Conservation (phyloP, 2,113 vertebrate species). For the Clinocottus analis region DNA sequence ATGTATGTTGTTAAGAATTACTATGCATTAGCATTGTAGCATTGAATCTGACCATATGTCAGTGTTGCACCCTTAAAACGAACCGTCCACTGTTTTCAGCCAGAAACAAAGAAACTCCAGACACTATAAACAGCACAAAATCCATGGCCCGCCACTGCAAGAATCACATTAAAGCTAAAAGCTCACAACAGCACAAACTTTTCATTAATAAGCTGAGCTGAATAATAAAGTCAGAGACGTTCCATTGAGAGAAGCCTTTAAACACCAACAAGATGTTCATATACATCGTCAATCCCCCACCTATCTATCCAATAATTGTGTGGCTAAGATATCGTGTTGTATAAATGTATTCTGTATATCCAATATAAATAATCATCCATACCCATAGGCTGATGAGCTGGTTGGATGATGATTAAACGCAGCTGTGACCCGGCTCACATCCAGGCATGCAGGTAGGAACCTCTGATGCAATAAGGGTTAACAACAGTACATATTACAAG, state of each 20-base stretch:
- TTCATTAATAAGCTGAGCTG: constrained; percentile 54
- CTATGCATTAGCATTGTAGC: too few species aligned
- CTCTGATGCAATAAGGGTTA: neutral
- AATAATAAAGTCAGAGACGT: constrained; percentile 55
- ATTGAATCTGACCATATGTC: too few species aligned
- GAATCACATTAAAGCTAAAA: too few species aligned
- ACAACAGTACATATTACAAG: neutral
- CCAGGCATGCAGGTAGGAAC: neutral
- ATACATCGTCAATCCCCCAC: constrained; percentile 19
- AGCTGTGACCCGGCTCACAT: neutral
- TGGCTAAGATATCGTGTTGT: constrained; percentile 4
- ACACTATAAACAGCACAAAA: too few species aligned
- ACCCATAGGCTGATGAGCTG: neutral
- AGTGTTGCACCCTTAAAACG: too few species aligned
- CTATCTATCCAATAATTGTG: constrained; percentile 23
- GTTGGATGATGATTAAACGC: neutral
- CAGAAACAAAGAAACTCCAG: neutral
- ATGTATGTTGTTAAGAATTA: too few species aligned
- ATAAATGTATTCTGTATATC: neutral
- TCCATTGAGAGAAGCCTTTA: constrained; percentile 57
- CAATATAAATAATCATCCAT: neutral
- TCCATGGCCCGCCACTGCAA: too few species aligned
- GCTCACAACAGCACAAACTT: too few species aligned
- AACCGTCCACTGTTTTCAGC: too few species aligned
- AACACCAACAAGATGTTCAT: constrained; percentile 44